Evolutionary conservation across 2,113 vertebrate genomes (phyloP), one percentile per base, ranked within the genome.

Genomic region (Limnothrissa miodon): DNA sequence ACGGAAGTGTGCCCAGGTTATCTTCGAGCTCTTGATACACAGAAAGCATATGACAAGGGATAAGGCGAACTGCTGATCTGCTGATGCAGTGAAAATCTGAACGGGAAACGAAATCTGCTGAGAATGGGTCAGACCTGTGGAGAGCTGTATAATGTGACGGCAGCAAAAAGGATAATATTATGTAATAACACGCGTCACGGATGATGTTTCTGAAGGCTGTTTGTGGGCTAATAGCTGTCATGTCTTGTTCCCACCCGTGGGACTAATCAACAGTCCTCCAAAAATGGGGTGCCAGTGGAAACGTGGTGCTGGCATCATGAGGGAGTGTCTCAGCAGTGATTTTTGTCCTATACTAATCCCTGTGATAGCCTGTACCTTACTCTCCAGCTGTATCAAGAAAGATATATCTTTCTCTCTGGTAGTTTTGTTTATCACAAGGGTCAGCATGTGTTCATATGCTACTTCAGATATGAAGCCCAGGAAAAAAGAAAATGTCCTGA

Each of bases 321-420:
- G 53, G 36, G 78, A 59, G 33, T 53, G 21, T 39, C 82, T 78
- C 78, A 25, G 25, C 11, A 11, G 6, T 15, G 19, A n/a, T 4
- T 45, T 82, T 78, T 36, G 44, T 83, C 39, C 53, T 5, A 15
- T 13, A 42, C 25, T 70, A 11, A 80, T 51, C 23, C 48, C 39
- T 5, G 82, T 86, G 79, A 39, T 45, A 78, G 45, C 48, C 23
- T 0, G 42, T 81, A 25, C 80, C 83, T 29, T 39, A 48, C 21
- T 15, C 56, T 80, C 56, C 83, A 84, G 78, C 84, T 84, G 83
- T 81, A 80, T 4, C 21, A 48, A 36, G 59, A 56, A 33, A 45
- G 19, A 23, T n/a, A 70, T 29, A 80, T 46, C 39, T 42, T 1
- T 48, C 7, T 45, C 59, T 83, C 45, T 79, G 48, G 48, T 56